Base-by-base conservation (phyloP, 2,797 vertebrate genomes). In the Enteromius fasciolatus region DNA sequence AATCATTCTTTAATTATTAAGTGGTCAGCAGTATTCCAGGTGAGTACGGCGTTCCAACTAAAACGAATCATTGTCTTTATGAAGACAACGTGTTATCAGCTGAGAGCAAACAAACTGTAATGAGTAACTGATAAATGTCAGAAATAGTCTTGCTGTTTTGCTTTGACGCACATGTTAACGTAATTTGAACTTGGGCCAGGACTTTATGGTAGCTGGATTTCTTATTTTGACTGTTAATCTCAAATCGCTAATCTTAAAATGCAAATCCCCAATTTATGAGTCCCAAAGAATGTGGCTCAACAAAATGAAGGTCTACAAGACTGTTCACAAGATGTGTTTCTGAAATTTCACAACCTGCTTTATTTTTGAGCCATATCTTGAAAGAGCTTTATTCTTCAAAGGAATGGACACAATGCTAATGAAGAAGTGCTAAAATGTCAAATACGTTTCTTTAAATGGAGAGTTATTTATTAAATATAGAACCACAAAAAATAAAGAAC, bases 121-220 rank as follows among this genome's bases (percentile, higher is more conserved):
- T 70, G 14, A 80, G 33, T 80, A 23, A 80, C 48, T 70, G 64
- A 70, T 68, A 36, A 5, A 70, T 31, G 66, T 15, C 6, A 20
- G 25, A 50, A 78, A 78, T 63, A 50, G 31, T 70, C 72, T 44
- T 63, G 39, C 39, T 31, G 9, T 63, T 76, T 63, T 76, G 23
- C 57, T 76, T 28, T 61, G 57, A 76, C 39, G 10, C 36, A 61
- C 39, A 46, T 46, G 25, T 25, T 25, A n/a, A n/a, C 46, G 44
- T 33, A 25, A 50, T 17, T 39, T 68, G 76, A 68, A 67, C 28
- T 50, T 50, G 61, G 12, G 77, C 46, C 77, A 54, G 48, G 36
- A 68, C 15, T 80, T 80, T 80, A 80, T 70, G 76, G 76, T 23
- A 3, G 61, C 61, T 78, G 59, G 76, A 31, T 50, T 78, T 66